Evolutionary conservation across 2,113 vertebrate genomes (phyloP).

Genomic region (Tragelaphus buxtoni): DNA sequence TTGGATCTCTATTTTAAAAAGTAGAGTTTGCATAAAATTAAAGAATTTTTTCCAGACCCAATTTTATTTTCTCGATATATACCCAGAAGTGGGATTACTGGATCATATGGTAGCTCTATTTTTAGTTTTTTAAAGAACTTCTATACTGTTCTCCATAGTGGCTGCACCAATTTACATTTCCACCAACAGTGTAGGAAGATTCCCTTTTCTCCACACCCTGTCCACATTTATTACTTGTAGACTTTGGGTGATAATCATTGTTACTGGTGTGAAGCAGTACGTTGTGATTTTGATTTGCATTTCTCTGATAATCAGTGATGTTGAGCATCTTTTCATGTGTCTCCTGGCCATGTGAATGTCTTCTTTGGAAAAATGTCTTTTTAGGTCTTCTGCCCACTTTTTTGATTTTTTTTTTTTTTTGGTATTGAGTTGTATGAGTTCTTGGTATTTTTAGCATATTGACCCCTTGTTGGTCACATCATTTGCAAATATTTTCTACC

Average conservation of each 20-base stretch:
- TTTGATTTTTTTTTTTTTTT: neutral
- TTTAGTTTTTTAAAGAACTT: neutral
- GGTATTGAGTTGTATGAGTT: neutral
- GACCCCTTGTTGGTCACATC: neutral
- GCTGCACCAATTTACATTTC: neutral
- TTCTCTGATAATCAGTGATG: neutral
- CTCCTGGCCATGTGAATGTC: neutral
- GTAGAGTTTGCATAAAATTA: neutral
- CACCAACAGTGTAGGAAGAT: neutral
- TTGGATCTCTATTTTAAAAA: neutral
- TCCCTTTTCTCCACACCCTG: neutral
- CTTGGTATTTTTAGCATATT: neutral
- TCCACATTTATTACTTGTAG: neutral
- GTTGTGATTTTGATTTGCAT: neutral
- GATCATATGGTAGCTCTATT: neutral
- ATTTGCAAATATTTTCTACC: neutral
- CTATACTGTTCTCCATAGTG: neutral
- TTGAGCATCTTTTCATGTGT: neutral
- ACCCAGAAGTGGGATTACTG: neutral
- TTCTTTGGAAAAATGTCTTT: neutral
- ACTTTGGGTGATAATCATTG: neutral
- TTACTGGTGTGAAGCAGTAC: neutral
- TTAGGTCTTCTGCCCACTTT: neutral
- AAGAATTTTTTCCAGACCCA: neutral
- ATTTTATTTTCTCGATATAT: neutral